Evolutionary conservation across 1,140 invertebrate species (phyloP).

Genomic region (Glossosoma conforme): DNA sequence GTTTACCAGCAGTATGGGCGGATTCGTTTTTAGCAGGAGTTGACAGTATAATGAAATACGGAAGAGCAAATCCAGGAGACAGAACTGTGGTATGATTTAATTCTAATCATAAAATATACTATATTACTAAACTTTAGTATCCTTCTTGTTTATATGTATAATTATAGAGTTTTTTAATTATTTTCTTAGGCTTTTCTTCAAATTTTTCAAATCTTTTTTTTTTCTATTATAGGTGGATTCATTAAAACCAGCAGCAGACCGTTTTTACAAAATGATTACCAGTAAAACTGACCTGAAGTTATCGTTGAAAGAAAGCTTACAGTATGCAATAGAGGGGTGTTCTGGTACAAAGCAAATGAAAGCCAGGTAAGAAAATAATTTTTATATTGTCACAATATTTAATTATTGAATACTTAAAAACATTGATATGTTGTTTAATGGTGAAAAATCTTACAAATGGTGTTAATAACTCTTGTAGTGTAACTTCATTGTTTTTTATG

Average conservation of each 20-base stretch:
- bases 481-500: slow-evolving; percentile 9
- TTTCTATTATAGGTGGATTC: slow-evolving; percentile 21
- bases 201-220: slow-evolving; percentile 13
- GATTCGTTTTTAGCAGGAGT: slow-evolving; percentile 50
- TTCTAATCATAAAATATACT: not conserved
- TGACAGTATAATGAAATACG: slow-evolving; percentile 62
- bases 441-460: too few species aligned
- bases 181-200: not conserved
- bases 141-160: not conserved
- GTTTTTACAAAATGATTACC: slow-evolving; percentile 12
- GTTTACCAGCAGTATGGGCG: slow-evolving; percentile 45
- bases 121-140: too few species aligned
- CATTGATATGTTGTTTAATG: too few species aligned
- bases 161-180: not conserved
- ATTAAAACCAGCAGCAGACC: slow-evolving; percentile 23
- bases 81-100: slow-evolving; percentile 65
- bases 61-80: slow-evolving; percentile 67
- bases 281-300: slow-evolving; percentile 1
- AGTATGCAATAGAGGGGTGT: slow-evolving; percentile 44
- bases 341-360: slow-evolving; percentile 53
- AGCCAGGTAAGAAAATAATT: slow-evolving; percentile 46
- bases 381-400: not conserved
- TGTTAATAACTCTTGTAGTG: too few species aligned
- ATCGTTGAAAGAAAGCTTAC: slow-evolving; percentile 35
- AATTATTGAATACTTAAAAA: too few species aligned